Evolutionary conservation across 2,113 vertebrate genomes (phyloP).

Genomic region (Trinectes maculatus): DNA sequence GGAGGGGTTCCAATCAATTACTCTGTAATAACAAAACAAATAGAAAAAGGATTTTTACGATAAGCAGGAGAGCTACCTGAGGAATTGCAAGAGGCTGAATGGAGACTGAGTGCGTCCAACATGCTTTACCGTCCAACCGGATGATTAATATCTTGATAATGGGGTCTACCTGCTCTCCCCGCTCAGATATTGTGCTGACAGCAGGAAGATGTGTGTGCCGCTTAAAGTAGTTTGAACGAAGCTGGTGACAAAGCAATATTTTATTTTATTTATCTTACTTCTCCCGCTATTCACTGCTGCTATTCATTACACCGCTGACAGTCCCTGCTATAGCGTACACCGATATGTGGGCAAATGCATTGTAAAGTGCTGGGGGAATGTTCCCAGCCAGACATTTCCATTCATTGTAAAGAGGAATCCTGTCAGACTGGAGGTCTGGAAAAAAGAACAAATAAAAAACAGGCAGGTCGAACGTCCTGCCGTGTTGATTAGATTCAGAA

Average conservation of each 20-base stretch:
- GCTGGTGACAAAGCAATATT: constrained; percentile 75
- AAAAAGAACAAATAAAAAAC: constrained; percentile 20
- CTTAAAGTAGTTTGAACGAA: constrained; percentile 64
- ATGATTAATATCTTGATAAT: constrained; percentile 77
- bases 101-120: constrained; percentile 47
- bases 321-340: constrained; percentile 37
- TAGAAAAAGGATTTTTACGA: constrained; percentile 27
- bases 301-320: constrained; percentile 69
- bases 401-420: constrained; percentile 56
- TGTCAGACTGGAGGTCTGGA: constrained; percentile 18
- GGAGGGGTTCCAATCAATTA: constrained; percentile 46
- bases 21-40: constrained; percentile 56
- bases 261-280: constrained; percentile 78
- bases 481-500: constrained; percentile 42
- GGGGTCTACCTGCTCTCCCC: constrained; percentile 46
- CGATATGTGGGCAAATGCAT: constrained; percentile 62
- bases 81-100: constrained; percentile 45
- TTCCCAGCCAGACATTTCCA: constrained; percentile 50
- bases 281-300: constrained; percentile 58
- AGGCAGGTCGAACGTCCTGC: constrained; percentile 30
- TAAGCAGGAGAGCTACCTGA: constrained; percentile 25
- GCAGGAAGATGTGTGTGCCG: constrained; percentile 63
- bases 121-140: constrained; percentile 55
- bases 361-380: constrained; percentile 55
- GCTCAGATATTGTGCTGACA: constrained; percentile 67